phyloP scores from a whole-genome alignment of 2,113 vertebrate genomes.

The Varanus salvator region DNA sequence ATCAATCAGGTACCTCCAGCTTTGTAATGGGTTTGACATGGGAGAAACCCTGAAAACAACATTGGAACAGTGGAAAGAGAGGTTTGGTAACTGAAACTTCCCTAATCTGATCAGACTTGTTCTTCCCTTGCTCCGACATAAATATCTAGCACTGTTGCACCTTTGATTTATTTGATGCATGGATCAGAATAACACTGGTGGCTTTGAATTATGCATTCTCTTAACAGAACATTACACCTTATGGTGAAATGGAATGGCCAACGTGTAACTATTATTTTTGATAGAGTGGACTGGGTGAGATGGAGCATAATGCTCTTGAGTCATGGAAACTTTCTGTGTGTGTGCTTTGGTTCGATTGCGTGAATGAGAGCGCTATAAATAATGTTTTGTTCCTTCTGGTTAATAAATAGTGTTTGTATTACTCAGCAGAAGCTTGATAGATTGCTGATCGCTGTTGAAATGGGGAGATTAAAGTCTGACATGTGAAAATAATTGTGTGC shows the following conservation, averaged over 20 bases:
- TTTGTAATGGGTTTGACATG: constrained; percentile 44
- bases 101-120: constrained; percentile 57
- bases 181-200: constrained; percentile 54
- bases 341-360: constrained; percentile 68
- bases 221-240: constrained; percentile 72
- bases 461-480: constrained; percentile 51
- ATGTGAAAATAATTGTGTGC: constrained; percentile 56
- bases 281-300: constrained; percentile 51
- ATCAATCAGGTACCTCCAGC: constrained; percentile 34
- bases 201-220: constrained; percentile 69
- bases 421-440: constrained; percentile 66
- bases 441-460: constrained; percentile 60
- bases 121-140: constrained; percentile 60
- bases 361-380: constrained; percentile 69
- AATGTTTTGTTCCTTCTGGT: constrained; percentile 66
- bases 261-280: constrained; percentile 68
- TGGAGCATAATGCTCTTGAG: constrained; percentile 57
- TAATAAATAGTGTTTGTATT: constrained; percentile 72
- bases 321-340: constrained; percentile 52
- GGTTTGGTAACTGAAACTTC: constrained; percentile 38
- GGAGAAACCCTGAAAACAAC: constrained; percentile 53
- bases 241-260: constrained; percentile 62
- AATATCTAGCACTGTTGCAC: constrained; percentile 52
- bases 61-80: constrained; percentile 55
- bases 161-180: constrained; percentile 66